A percentile compares a stretch with the other conserved stretches of the same genome.
phyloP scores from a whole-genome alignment of 53 echinoderm and acorn worm species.

The Patiria pectinifera region DNA sequence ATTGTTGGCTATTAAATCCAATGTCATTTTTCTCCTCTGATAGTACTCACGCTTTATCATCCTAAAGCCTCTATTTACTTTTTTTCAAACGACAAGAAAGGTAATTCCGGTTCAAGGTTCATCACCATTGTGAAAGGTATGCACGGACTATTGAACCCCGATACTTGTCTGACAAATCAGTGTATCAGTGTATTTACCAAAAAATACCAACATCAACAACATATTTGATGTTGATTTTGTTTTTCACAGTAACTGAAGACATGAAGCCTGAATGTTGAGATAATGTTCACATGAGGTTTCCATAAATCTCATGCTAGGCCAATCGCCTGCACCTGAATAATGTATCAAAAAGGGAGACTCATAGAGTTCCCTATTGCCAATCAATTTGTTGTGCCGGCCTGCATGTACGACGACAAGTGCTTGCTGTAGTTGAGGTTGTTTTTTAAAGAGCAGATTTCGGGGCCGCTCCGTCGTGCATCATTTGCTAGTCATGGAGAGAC shows the following conservation, averaged over 20 bases:
- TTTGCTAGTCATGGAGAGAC: constrained; percentile 46
- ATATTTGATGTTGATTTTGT: background rate
- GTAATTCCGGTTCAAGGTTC: too few relatives aligned
- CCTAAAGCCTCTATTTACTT: too few relatives aligned
- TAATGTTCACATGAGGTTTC: background rate
- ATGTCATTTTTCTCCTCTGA: too few relatives aligned
- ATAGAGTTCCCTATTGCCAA: background rate
- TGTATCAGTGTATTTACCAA: too few relatives aligned
- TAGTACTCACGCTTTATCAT: too few relatives aligned
- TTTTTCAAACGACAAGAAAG: too few relatives aligned
- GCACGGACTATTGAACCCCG: too few relatives aligned
- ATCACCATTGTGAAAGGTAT: too few relatives aligned
- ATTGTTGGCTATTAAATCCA: too few relatives aligned
- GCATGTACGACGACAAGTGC: constrained; percentile 18
- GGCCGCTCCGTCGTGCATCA: constrained; percentile 48
- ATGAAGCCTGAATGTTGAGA: background rate
- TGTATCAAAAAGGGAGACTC: background rate
- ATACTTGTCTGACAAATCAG: too few relatives aligned
- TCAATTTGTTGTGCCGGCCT: constrained; percentile 39
- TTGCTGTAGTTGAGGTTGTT: constrained; percentile 32
- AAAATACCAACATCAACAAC: background rate
- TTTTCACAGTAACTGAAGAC: background rate
- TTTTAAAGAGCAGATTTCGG: constrained; percentile 20
- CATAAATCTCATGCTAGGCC: background rate
- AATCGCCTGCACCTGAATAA: background rate